These are phyloP conservation scores for Dryadula phaetusa DNA, from an alignment of 2,888 invertebrate genomes.

Conservation along the genomic window DNA sequence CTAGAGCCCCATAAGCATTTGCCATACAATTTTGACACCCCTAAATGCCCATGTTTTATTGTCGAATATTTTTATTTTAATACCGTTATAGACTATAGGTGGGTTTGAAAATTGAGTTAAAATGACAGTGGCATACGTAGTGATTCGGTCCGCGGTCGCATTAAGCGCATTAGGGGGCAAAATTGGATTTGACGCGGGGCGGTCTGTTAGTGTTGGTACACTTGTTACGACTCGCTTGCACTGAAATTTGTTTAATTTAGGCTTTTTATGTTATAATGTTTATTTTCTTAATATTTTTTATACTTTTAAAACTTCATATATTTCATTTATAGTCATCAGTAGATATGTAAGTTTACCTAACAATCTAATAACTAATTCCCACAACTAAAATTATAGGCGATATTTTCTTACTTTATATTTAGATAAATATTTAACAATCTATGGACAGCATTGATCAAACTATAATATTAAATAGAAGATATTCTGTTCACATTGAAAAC, in stretches of 20 bases:
- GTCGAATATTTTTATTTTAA: constrained; percentile 70
- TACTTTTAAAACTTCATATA: too few species aligned
- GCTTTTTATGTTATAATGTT: background rate
- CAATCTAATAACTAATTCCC: too few species aligned
- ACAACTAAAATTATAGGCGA: too few species aligned
- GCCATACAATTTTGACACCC: constrained; percentile 72
- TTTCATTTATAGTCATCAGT: too few species aligned
- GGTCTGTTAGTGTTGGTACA: constrained; percentile 83
- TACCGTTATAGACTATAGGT: constrained; percentile 52
- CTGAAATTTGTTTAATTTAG: constrained; percentile 9
- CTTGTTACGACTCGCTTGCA: constrained; percentile 72
- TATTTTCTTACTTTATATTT: too few species aligned
- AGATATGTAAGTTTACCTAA: too few species aligned
- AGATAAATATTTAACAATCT: too few species aligned
- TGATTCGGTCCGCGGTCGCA: constrained; percentile 82
- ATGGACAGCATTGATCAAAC: too few species aligned
- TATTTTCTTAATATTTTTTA: background rate
- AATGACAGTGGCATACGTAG: constrained; percentile 83
- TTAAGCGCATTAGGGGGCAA: constrained; percentile 80
- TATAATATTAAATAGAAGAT: too few species aligned
- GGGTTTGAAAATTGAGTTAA: constrained; percentile 81
- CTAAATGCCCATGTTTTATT: constrained; percentile 76
- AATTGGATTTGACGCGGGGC: constrained; percentile 81
- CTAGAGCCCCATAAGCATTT: constrained; percentile 65
- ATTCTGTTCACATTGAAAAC: too few species aligned